Evolutionary conservation across 92 coral and sea anemone genomes (phyloP).

Genomic region (Anthopleura xanthogrammica): DNA sequence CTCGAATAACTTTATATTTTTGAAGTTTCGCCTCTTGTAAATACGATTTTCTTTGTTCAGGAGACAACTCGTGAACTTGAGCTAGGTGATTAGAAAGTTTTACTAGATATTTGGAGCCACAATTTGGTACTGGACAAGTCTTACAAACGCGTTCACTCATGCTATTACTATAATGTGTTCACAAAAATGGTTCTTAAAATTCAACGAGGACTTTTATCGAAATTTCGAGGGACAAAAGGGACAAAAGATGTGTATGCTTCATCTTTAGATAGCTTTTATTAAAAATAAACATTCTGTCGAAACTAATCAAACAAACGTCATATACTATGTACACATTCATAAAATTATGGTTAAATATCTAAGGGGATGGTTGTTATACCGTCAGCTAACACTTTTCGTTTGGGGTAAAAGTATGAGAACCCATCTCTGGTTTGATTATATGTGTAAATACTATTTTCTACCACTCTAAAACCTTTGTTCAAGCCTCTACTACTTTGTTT

Average conservation of each 20-base stretch:
- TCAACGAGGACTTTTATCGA: too few relatives aligned
- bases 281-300: background rate
- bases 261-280: too few relatives aligned
- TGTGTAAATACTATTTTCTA: slow-evolving; percentile 34
- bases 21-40: background rate
- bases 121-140: background rate
- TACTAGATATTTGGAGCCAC: background rate
- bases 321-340: background rate
- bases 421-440: slow-evolving; percentile 30
- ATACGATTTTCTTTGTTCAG: background rate
- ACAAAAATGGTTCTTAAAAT: background rate
- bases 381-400: slow-evolving; percentile 35
- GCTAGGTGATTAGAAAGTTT: background rate
- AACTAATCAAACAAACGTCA: background rate
- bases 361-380: slow-evolving; percentile 38
- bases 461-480: slow-evolving; percentile 40
- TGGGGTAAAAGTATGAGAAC: slow-evolving; percentile 46
- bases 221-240: background rate
- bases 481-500: slow-evolving; percentile 23
- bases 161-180: background rate
- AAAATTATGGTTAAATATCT: slow-evolving; percentile 12
- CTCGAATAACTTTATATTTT: background rate
- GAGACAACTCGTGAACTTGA: background rate
- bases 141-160: background rate
- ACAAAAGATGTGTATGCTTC: background rate